Base-by-base conservation (phyloP, 37 sponge, comb jelly and placozoan species). In the Corticium candelabrum region DNA sequence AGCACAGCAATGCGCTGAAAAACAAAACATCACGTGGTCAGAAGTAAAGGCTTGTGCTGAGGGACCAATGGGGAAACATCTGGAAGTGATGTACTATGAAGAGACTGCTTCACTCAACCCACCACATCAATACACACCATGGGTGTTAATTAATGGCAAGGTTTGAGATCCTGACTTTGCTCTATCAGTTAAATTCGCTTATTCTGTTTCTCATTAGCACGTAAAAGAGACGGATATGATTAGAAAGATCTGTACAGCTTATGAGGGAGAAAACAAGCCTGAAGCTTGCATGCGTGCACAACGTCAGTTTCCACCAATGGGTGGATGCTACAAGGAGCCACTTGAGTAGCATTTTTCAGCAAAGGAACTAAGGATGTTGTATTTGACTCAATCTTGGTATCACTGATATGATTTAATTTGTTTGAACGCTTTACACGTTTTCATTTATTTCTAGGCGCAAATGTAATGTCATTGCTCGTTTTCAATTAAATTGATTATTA, bases 51-150 rank as follows among this genome's bases (percentile, higher is more conserved):
- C 50, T 33, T 92, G 93, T 68, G 33, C 37, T 21, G 35, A 37
- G 29, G 85, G 87, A 1, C 67, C 67, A 5, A 43, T 84, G 41
- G 93, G 93, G 21, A 68, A 84, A 77, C 80, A 75, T n/a, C 79
- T 92, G 76, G 90, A 89, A 50, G 37, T 86, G 77, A 78, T 76
- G 79, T 83, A 78, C 43, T 39, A 38, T 29, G 78, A 82, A 4
- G 79, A 78, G 77, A 92, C 93, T 0, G 50, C 32, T 7, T 29
- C 78, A 15, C 89, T 92, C 0, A 21, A 86, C 3, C 93, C 93
- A 77, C 89, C 87, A 37, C 93, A 92, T 29, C 15, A 78, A 36
- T 92, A 92, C 69, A 89, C 89, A 36, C 93, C 93, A 4, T 92
- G 93, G 93, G 78, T 89, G 40, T 89, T 89, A 31, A 79, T 92